Conservation (phyloP, 2,888 invertebrate genomes). For the Polia nebulosa region DNA sequence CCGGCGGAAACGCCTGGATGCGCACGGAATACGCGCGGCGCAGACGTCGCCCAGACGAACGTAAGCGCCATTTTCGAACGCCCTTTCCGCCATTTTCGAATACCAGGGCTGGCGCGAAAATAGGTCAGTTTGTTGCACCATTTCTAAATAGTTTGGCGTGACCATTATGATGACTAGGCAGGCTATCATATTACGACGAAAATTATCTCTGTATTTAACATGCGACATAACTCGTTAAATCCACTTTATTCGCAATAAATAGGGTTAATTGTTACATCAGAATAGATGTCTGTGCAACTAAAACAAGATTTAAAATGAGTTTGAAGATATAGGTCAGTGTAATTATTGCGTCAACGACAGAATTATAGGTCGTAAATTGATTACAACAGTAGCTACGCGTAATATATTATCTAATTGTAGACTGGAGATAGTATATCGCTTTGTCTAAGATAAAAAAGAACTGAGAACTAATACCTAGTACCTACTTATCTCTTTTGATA, state of each 20-base stretch:
- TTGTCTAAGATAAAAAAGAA: slow-evolving; percentile 59
- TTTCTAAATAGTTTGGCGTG: slow-evolving; percentile 37
- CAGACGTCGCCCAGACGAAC: slow-evolving; percentile 85
- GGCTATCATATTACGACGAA: slow-evolving; percentile 44
- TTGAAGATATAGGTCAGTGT: slow-evolving; percentile 51
- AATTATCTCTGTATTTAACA: slow-evolving; percentile 10
- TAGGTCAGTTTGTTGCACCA: slow-evolving; percentile 59
- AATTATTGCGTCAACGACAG: slow-evolving; percentile 16
- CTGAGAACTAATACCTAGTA: slow-evolving; percentile 59
- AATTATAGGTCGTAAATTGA: slow-evolving; percentile 47
- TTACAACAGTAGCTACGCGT: slow-evolving; percentile 53
- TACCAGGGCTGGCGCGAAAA: slow-evolving; percentile 75
- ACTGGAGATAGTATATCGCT: slow-evolving; percentile 58
- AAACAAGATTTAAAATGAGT: slow-evolving; percentile 26
- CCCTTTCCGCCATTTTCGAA: slow-evolving; percentile 84
- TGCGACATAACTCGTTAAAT: slow-evolving; percentile 27
- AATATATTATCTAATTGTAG: slow-evolving; percentile 63
- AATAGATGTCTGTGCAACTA: slow-evolving; percentile 13
- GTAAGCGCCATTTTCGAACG: slow-evolving; percentile 84
- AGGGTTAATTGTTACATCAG: slow-evolving; percentile 37
- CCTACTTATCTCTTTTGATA: slow-evolving; percentile 58
- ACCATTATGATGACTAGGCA: slow-evolving; percentile 34
- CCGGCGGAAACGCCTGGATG: slow-evolving; percentile 82
- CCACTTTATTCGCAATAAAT: slow-evolving; percentile 45
- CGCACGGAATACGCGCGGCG: slow-evolving; percentile 80